Percentiles rank a stretch among this genome's conserved stretches.
phyloP scores from a whole-genome alignment of 92 coral and sea anemone species.

The Zoanthus sansibaricus region DNA sequence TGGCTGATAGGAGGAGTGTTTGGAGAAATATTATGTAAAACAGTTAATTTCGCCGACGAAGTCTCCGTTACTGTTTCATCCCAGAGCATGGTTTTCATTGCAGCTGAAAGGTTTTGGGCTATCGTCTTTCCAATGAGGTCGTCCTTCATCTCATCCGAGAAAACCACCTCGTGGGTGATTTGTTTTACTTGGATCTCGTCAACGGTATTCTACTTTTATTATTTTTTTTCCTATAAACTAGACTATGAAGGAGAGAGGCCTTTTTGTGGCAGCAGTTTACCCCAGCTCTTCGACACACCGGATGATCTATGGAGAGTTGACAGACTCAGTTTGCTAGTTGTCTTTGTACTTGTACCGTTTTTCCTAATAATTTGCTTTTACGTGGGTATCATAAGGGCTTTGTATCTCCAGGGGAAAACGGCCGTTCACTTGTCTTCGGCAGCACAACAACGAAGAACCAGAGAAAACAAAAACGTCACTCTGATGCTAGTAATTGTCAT shows the following conservation, averaged over 20 bases:
- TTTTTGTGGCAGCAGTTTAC: neutral
- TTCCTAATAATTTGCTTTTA: neutral
- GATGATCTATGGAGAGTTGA: neutral
- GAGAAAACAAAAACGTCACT: constrained; percentile 4
- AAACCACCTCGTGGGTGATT: neutral
- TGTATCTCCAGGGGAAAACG: neutral
- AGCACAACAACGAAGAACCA: neutral
- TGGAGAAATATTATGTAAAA: neutral
- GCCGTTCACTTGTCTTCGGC: neutral
- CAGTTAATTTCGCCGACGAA: neutral
- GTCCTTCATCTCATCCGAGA: neutral
- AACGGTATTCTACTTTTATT: neutral
- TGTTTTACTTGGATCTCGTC: neutral
- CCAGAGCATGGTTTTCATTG: neutral
- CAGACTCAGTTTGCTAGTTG: neutral
- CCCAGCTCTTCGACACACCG: neutral
- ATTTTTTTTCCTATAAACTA: neutral
- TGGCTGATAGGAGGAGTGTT: neutral
- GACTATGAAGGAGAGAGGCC: neutral
- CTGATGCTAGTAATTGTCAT: neutral
- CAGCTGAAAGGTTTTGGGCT: neutral
- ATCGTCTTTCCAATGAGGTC: neutral
- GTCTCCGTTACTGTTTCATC: neutral
- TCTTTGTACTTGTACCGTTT: neutral
- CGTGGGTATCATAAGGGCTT: neutral